A percentile compares a stretch with the other conserved stretches of the same genome.
phyloP scores from a whole-genome alignment of 2,888 invertebrate genomes.

The Aspidiotus rigidus region DNA sequence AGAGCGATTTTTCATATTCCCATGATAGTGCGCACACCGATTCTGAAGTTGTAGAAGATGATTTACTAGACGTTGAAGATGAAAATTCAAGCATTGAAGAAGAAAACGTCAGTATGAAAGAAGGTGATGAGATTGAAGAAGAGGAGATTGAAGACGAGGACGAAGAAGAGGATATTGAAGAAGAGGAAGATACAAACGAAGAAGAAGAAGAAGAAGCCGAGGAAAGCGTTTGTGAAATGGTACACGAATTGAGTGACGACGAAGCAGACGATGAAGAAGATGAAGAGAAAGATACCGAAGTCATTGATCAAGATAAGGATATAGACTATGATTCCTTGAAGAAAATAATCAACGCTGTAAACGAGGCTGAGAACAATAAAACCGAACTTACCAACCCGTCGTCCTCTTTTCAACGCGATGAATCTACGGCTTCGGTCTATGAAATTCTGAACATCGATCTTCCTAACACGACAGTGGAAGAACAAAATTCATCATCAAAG shows the following conservation, averaged over 20 bases:
- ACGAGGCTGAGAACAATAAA: conserved; percentile 3
- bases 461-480: neutral
- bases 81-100: conserved; percentile 9
- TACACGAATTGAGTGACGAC: neutral
- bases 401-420: too few species aligned
- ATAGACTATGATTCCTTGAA: conserved; percentile 25
- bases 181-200: neutral
- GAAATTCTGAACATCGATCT: conserved; percentile 6
- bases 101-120: neutral
- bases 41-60: neutral
- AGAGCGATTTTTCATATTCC: conserved; percentile 25
- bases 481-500: neutral
- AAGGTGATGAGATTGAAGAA: conserved; percentile 3
- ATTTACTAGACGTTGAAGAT: neutral
- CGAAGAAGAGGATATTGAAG: conserved; percentile 15
- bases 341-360: conserved; percentile 12
- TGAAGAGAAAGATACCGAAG: neutral
- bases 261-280: neutral
- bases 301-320: neutral
- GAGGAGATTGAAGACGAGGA: conserved; percentile 18
- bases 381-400: neutral
- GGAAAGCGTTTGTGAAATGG: neutral
- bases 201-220: neutral
- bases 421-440: conserved; percentile 7
- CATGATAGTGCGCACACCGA: conserved; percentile 14